A percentile compares a stretch with the other conserved stretches of the same genome.
These are phyloP conservation scores for Boloria selene DNA, from an alignment of 2,888 invertebrate genomes.

Conservation along the genomic window DNA sequence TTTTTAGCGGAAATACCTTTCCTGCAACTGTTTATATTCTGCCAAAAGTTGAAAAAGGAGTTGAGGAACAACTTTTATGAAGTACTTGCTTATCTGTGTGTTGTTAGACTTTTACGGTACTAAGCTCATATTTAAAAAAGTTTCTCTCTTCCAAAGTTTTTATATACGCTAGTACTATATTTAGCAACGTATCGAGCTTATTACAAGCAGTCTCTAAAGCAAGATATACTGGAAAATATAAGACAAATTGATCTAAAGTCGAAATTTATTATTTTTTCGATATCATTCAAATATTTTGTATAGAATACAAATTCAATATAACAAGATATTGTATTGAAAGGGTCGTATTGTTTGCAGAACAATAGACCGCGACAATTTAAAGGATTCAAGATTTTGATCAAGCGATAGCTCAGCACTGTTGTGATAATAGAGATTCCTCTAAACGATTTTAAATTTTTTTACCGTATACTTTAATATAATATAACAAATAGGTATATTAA, in stretches of 20 bases:
- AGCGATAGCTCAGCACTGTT: constrained; percentile 37
- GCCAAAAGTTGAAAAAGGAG: constrained; percentile 11
- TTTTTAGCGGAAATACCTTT: constrained; percentile 7
- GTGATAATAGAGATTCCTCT: constrained; percentile 34
- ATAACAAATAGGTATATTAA: no score
- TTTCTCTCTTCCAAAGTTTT: constrained; percentile 14
- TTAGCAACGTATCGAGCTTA: no score
- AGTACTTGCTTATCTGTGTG: constrained; percentile 16
- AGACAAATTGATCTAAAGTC: neutral
- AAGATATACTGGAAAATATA: neutral
- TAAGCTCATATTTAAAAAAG: constrained; percentile 16
- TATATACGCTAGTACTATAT: neutral
- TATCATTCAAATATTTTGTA: constrained; percentile 30
- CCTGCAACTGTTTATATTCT: constrained; percentile 11
- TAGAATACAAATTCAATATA: constrained; percentile 41
- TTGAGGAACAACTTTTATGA: constrained; percentile 12
- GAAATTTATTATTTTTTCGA: constrained; percentile 20
- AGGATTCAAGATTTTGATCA: constrained; percentile 38
- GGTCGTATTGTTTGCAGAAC: constrained; percentile 41
- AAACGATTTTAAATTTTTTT: constrained; percentile 11
- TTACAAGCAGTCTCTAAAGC: no score
- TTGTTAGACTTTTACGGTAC: constrained; percentile 15
- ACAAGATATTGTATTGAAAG: constrained; percentile 41
- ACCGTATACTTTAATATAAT: neutral
- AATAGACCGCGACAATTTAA: constrained; percentile 40